Evolutionary conservation across 1,140 invertebrate genomes (phyloP).

Genomic region (Neodiprion fabricii): DNA sequence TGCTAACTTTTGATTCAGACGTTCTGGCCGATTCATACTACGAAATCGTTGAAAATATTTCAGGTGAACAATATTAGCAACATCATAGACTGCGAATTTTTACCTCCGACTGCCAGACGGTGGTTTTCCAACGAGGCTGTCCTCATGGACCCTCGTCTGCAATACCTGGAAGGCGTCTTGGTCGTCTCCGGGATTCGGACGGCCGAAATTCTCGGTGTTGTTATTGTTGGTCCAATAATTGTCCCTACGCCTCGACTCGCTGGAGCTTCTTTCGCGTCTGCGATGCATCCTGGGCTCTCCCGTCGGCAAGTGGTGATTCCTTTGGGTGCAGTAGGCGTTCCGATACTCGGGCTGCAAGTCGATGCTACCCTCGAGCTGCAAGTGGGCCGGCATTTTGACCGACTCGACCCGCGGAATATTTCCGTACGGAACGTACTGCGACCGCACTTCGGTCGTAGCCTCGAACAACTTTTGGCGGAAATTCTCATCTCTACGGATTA

Average conservation of each 20-base stretch:
- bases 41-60: slow-evolving; percentile 4
- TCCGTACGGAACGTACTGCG: slow-evolving; percentile 48
- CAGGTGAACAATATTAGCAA: too few relatives aligned
- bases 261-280: slow-evolving; percentile 40
- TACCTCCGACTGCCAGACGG: slow-evolving; percentile 46
- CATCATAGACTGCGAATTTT: not conserved
- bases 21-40: not conserved
- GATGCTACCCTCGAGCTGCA: slow-evolving; percentile 53
- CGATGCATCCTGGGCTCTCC: slow-evolving; percentile 29
- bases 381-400: slow-evolving; percentile 46
- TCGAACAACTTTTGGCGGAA: slow-evolving; percentile 21
- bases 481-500: too few relatives aligned
- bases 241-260: slow-evolving; percentile 41
- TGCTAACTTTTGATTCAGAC: too few relatives aligned
- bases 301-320: slow-evolving; percentile 26
- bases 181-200: slow-evolving; percentile 38
- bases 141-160: slow-evolving; percentile 48
- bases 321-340: slow-evolving; percentile 45
- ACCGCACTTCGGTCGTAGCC: slow-evolving; percentile 42
- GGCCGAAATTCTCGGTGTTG: slow-evolving; percentile 43
- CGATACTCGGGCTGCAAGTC: slow-evolving; percentile 62
- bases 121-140: slow-evolving; percentile 48
- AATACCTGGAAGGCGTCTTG: slow-evolving; percentile 53
- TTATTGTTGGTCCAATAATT: slow-evolving; percentile 51
- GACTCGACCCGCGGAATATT: slow-evolving; percentile 43